Percentiles rank a stretch among this genome's conserved stretches.
phyloP scores from a whole-genome alignment of 2,113 vertebrate species.

The Brienomyrus longianalis region DNA sequence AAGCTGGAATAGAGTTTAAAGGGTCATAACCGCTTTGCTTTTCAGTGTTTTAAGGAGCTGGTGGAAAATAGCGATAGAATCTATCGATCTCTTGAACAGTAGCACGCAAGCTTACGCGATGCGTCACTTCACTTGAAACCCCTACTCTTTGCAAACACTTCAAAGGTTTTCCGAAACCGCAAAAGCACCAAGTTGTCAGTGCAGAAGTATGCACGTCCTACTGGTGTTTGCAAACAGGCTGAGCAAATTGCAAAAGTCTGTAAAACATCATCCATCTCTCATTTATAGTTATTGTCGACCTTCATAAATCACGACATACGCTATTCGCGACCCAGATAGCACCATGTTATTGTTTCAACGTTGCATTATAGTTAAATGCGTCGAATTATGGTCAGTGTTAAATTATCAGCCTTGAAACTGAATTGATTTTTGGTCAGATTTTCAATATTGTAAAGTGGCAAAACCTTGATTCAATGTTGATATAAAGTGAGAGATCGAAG shows the following conservation, averaged over 20 bases:
- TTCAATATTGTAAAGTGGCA: too few species aligned
- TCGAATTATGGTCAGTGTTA: too few species aligned
- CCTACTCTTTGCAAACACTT: conserved; percentile 18
- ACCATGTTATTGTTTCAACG: too few species aligned
- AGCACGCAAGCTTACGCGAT: background rate
- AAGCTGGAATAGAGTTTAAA: background rate
- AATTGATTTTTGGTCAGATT: too few species aligned
- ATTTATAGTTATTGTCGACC: conserved; percentile 43
- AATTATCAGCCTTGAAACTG: too few species aligned
- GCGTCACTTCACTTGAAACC: background rate
- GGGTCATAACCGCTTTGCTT: background rate
- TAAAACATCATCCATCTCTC: conserved; percentile 43
- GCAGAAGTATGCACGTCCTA: conserved; percentile 51
- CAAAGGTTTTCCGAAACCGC: background rate
- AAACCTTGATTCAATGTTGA: too few species aligned
- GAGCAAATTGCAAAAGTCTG: conserved; percentile 42
- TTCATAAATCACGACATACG: conserved; percentile 6
- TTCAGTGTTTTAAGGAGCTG: background rate
- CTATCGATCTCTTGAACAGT: background rate
- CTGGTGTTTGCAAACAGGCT: conserved; percentile 43
- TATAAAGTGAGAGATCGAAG: too few species aligned
- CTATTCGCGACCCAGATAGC: conserved; percentile 6
- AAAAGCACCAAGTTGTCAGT: conserved; percentile 31
- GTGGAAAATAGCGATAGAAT: background rate
- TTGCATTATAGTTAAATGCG: too few species aligned